Conservation (phyloP, 2,797 vertebrate species). For the Crotalus adamanteus region DNA sequence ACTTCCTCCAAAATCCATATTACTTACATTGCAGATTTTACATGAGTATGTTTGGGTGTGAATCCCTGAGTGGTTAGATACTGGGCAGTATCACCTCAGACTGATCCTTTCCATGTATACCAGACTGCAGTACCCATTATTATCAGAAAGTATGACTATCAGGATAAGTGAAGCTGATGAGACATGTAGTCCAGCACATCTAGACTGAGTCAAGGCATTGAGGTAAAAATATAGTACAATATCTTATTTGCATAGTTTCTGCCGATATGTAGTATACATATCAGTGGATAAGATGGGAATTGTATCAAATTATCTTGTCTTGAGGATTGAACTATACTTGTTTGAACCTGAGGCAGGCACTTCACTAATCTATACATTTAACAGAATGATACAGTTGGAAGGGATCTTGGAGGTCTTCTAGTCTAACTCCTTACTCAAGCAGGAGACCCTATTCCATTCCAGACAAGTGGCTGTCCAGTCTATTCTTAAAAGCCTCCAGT, state of each 20-base stretch:
- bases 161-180: not conserved
- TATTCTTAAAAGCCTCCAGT: not conserved
- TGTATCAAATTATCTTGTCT: not conserved
- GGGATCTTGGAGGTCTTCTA: not conserved
- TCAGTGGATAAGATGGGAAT: not conserved
- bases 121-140: not conserved
- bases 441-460: not conserved
- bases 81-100: not conserved
- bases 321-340: not conserved
- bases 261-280: not conserved
- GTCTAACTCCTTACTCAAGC: not conserved
- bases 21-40: not conserved
- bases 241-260: not conserved
- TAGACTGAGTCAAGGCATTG: not conserved
- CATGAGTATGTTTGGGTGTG: not conserved
- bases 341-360: slow-evolving; percentile 5
- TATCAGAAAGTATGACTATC: not conserved
- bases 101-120: not conserved
- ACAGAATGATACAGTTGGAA: not conserved
- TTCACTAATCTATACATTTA: not conserved
- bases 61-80: not conserved
- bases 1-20: not conserved
- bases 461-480: not conserved
- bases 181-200: not conserved
- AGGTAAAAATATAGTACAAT: not conserved